Evolutionary conservation across 1,140 invertebrate species (phyloP), one percentile per base, ranked within the genome.

Genomic region (Heliconius melpomene): DNA sequence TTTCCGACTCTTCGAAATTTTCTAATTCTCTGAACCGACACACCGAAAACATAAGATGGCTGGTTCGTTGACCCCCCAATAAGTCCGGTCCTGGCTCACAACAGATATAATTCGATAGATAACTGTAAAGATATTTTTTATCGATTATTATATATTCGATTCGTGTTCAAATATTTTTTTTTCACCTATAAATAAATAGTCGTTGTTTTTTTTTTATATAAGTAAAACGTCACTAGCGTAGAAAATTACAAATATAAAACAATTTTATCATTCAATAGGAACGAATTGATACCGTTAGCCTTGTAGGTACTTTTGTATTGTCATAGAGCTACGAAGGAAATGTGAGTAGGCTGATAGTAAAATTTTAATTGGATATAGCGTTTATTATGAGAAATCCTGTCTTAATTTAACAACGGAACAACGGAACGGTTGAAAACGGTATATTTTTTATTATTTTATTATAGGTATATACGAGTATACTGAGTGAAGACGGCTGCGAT

Each of bases 41-140:
- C 86, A 82, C 83, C 84, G 77, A 90, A 89, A 87, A 87, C 84
- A 87, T 76, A 81, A 89, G 88, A 86, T 88, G 86, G 60, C 77
- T 77, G 85, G 92, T 85, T 77, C 90, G 50, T 86, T 81, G 88
- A 93, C 88, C 92, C 82, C 81, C 32, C 78, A 79, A 75, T 81
- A 79, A 46, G 79, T 85, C 85, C 89, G 84, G 86, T 88, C 87
- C 88, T 89, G 88, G 85, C 84, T 77, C 83, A 88, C 88, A 89
- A 88, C 76, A 87, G 83, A 92, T 91, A 92, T 91, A 89, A 90
- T 92, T 92, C 86, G 90, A 92, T 92, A 92, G 88, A 89, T 93
- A 93, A 92, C 92, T 92, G 92, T 93, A 90, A 85, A 89, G 77
- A 88, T 87, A 89, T 90, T 92, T 92, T 91, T 91, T 92, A 91